Base-by-base conservation (phyloP, 2,888 invertebrate genomes). In the Encarsia formosa region DNA sequence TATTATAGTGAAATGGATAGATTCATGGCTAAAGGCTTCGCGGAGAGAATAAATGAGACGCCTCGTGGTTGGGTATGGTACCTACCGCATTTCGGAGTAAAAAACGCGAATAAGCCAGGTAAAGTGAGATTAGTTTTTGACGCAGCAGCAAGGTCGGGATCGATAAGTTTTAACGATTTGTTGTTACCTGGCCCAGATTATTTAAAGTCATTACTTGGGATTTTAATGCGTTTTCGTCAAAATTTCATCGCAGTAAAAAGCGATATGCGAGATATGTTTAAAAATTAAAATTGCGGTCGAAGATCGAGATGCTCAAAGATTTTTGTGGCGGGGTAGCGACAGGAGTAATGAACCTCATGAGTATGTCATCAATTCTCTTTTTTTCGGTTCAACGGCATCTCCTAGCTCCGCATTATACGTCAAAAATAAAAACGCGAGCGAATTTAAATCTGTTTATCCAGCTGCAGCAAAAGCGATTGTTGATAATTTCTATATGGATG, bases 401-500 rank as follows among this genome's bases (percentile, higher is more conserved):
- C 38, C 38, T 11, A n/a, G 20, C 4, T 11, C 57, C 11, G 68
- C 65, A 1, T 45, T 59, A 5, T 58, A 62, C 38, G 54, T 64
- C 2, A 61, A 61, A 48, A 60, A 61, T 42, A 22, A 23, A 5
- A 63, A 65, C 37, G 61, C 64, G 0, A n/a, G 37, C 8, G 50
- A 49, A 16, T 56, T 51, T 34, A 29, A 51, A 46, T 11, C n/a
- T n/a, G 13, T 16, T 44, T 59, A 47, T 49, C 61, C 59, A 6
- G 46, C 50, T n/a, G 62, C 62, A 1, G 61, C 54, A 1, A 43
- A 57, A 31, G 57, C 62, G 1, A 60, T 66, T 8, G 46, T 56
- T 47, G 20, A 54, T 3, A 54, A 58, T 5, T 60, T 62, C 48
- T 67, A 64, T 39, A 59, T 64, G 18, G 62, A 62, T 11, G 60